phyloP scores from a whole-genome alignment of 2,113 vertebrate genomes.

The Phoxinus phoxinus region DNA sequence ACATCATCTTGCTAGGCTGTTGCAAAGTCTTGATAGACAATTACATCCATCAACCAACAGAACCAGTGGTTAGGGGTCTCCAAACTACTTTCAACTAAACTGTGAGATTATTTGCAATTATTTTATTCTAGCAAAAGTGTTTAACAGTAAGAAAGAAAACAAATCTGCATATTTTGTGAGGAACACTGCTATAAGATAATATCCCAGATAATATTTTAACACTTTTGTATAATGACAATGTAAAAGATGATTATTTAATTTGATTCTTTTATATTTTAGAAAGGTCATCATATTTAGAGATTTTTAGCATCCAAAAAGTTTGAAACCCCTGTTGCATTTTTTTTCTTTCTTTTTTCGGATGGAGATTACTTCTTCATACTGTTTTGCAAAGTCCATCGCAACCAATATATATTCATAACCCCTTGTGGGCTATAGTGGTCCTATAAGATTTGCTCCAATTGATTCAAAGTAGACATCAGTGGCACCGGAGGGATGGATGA shows the following conservation, averaged over 20 bases:
- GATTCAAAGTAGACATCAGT: not conserved
- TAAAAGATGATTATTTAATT: not conserved
- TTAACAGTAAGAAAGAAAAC: too few species aligned
- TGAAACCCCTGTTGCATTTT: not conserved
- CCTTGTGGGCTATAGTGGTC: not conserved
- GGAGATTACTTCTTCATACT: not conserved
- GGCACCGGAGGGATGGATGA: not conserved
- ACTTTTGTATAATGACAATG: not conserved
- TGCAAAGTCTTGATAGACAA: not conserved
- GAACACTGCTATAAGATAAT: too few species aligned
- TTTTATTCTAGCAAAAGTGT: not conserved
- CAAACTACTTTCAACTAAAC: too few species aligned
- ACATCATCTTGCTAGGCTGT: not conserved
- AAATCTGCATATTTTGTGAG: too few species aligned
- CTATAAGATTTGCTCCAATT: not conserved
- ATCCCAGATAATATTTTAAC: not conserved
- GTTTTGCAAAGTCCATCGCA: not conserved
- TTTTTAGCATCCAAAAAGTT: not conserved
- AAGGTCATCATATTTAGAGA: not conserved
- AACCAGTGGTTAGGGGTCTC: not conserved
- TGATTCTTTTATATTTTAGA: not conserved
- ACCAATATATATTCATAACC: slow-evolving; percentile 1
- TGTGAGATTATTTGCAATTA: not conserved
- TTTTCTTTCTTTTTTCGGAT: too few species aligned
- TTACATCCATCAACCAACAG: slow-evolving; percentile 23